Percentiles rank a stretch among this genome's conserved stretches.
Conservation (phyloP, 2,888 invertebrate genomes). For the Conus canariensis region DNA sequence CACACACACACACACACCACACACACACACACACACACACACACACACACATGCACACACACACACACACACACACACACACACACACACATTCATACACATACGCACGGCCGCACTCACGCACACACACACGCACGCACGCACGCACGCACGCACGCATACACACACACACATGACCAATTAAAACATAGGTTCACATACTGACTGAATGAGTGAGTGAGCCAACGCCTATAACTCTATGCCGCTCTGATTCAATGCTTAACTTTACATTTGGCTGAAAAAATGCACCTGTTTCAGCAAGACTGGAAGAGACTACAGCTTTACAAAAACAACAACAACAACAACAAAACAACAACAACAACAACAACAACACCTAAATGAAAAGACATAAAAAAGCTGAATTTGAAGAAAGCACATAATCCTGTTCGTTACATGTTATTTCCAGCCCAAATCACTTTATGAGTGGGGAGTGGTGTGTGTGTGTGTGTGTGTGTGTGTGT, state of each 20-base stretch:
- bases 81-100: not conserved
- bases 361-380: not conserved
- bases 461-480: no score
- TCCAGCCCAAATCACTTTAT: no score
- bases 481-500: no score
- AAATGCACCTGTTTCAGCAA: no score
- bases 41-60: not conserved
- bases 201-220: not conserved
- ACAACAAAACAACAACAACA: slow-evolving; percentile 7
- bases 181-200: not conserved
- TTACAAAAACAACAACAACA: not conserved
- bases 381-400: not conserved
- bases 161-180: not conserved
- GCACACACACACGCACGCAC: not conserved
- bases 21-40: not conserved
- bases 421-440: no score
- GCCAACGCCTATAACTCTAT: no score
- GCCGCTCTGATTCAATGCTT: no score
- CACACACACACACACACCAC: not conserved
- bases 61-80: not conserved
- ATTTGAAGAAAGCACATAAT: no score
- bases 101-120: not conserved
- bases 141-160: not conserved
- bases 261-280: no score
- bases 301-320: no score